These are phyloP conservation scores for Falco columbarius DNA, from an alignment of 2,797 vertebrate genomes.

Conservation along the genomic window DNA sequence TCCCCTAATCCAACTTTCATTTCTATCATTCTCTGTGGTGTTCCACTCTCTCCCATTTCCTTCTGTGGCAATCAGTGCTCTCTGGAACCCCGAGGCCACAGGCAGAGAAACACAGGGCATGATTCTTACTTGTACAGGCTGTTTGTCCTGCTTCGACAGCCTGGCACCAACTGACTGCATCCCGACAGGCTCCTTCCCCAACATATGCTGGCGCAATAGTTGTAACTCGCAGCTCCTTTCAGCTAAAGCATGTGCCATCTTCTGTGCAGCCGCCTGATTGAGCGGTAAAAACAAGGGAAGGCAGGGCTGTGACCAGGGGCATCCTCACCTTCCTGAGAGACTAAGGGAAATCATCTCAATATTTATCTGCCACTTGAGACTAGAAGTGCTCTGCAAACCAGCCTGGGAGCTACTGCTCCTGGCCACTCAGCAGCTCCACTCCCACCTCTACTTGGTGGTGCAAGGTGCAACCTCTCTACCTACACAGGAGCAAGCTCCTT, in stretches of 20 bases:
- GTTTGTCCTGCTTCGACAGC: constrained; percentile 76
- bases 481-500: neutral
- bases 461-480: neutral
- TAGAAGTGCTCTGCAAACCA: neutral
- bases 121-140: constrained; percentile 63
- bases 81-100: neutral
- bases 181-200: constrained; percentile 72
- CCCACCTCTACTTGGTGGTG: neutral
- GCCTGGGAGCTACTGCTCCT: neutral
- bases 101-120: neutral
- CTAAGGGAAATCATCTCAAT: neutral
- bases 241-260: constrained; percentile 80
- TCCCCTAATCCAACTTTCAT: neutral
- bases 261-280: constrained; percentile 79
- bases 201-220: constrained; percentile 82
- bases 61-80: neutral
- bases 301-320: neutral
- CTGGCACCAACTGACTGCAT: constrained; percentile 20
- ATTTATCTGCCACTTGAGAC: neutral
- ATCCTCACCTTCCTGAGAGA: neutral
- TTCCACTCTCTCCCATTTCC: neutral
- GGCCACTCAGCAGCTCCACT: neutral
- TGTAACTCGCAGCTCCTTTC: constrained; percentile 85
- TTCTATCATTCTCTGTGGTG: neutral
- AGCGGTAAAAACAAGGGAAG: neutral